Evolutionary conservation across 37 sponge, comb jelly and placozoan species (phyloP), one percentile per base, ranked within the genome.

Genomic region (Theonella swinhoei): DNA sequence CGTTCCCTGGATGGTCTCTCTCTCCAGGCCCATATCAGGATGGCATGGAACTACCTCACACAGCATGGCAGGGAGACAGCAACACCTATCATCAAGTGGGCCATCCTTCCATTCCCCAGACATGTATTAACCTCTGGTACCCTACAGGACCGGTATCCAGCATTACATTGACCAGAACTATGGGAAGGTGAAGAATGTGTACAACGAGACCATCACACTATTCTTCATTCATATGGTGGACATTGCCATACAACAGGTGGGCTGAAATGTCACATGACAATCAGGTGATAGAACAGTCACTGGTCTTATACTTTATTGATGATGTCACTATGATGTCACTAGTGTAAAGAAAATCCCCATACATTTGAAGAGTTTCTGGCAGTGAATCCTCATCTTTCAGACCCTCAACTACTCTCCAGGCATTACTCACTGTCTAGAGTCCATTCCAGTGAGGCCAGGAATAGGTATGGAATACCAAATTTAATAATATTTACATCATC

Each of bases 151-250:
- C 19, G 83, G 83, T n/a, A 82, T 82, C 22, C 33, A 72, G 70
- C 42, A 42, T 17, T 82, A 68, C 62, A 82, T 54, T 30, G 83
- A 71, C 22, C 36, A 26, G 11, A 82, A 82, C 64, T 69, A 42
- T 32, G 83, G 72, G 23, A 82, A 82, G 83, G 54, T 82, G 22
- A 72, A 71, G 63, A 82, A 72, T 19, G 83, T 71, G 23, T 82
- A 82, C 70, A 42, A 72, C 42, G 83, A 82, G 63, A 82, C 83
- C 0, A 40, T 82, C 1, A 82, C 83, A 1, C n/a, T 36, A 14
- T 82, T 82, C 74, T 82, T 82, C 64, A 72, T 82, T 25, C 83
- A 82, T 39, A 82, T 82, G 74, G 40, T 82, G 5, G 42, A 69
- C 70, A 58, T 19, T 20, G 83, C 73, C 9, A 61, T 82, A 62